Conservation (phyloP, 2,888 invertebrate genomes). For the Dendrolimus houi region DNA sequence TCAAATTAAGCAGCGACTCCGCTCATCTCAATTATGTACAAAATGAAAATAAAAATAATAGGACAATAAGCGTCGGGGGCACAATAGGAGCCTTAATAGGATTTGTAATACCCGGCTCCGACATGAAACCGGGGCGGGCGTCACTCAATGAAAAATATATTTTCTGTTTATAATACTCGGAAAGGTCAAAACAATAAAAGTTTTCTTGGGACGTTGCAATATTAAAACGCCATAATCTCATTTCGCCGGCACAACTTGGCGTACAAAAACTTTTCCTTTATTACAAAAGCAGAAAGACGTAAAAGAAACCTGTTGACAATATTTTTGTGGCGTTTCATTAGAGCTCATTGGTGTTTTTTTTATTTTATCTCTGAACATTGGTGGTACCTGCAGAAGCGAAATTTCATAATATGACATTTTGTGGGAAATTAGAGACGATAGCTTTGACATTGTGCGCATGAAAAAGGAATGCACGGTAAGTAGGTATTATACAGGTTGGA, state of each 20-base stretch:
- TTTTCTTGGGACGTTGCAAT: constrained; percentile 51
- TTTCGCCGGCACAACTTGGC: constrained; percentile 32
- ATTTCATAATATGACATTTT: constrained; percentile 44
- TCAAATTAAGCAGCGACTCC: constrained; percentile 48
- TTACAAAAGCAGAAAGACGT: constrained; percentile 44
- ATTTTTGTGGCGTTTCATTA: constrained; percentile 54
- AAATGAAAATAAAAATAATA: constrained; percentile 50
- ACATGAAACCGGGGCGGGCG: constrained; percentile 45
- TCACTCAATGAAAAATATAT: constrained; percentile 59
- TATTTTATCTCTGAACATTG: constrained; percentile 32
- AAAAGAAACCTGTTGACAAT: constrained; percentile 47
- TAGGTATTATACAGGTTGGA: constrained; percentile 13
- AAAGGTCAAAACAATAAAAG: constrained; percentile 62
- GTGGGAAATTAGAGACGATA: constrained; percentile 36
- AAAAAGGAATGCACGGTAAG: constrained; percentile 21
- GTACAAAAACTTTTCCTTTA: constrained; percentile 44
- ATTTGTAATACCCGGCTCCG: constrained; percentile 49
- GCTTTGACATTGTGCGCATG: constrained; percentile 26
- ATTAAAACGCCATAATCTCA: constrained; percentile 68
- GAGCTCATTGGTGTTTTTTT: constrained; percentile 45
- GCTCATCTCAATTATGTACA: constrained; percentile 59
- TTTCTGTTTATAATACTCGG: constrained; percentile 52
- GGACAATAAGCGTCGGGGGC: constrained; percentile 35
- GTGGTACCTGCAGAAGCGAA: constrained; percentile 19
- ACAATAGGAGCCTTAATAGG: constrained; percentile 51